Evolutionary conservation across 2,797 vertebrate species (phyloP), one percentile per base, ranked within the genome.

Genomic region (Margarornis squamiger): DNA sequence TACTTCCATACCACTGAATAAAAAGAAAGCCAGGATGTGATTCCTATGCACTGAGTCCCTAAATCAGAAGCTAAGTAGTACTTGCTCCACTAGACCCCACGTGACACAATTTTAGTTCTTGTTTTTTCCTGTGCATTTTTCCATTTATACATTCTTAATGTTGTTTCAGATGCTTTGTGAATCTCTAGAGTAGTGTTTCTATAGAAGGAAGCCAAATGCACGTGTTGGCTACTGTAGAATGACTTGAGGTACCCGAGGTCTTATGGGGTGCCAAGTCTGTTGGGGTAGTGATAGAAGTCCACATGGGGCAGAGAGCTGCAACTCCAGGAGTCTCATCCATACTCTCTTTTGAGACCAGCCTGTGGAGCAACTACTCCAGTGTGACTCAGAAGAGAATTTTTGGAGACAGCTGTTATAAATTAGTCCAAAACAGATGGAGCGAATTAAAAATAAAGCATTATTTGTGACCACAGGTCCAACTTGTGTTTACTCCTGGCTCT

Each of bases 301-400:
- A 45, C 18, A 12, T 0, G 22, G 21, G 20, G 17, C 14, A 83
- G 29, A 61, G 65, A 88, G 80, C 8, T 43, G 26, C 41, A 92
- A 30, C 34, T 14, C 13, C 9, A 55, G 51, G 45, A 39, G n/a
- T 10, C 21, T 83, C 14, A 38, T 19, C 57, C 29, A 18, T 6
- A 3, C 10, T 6, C 6, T 13, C 21, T 41, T 71, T 49, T 43
- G 46, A 72, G 29, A 80, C 26, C 74, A 87, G 71, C 14, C n/a
- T 2, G 0, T 14, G 29, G 27, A 88, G 45, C 30, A 92, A 36
- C 36, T 29, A 32, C 20, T 48, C n/a, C 51, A 48, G 2, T 0
- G 0, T 24, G 8, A 14, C 14, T 77, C 58, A 36, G 34, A 46
- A 65, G 14, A 51, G 5, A 83, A 58, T 7, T 59, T 85, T 43